phyloP scores from a whole-genome alignment of 92 coral and sea anemone genomes.

The Blastomussa wellsi region DNA sequence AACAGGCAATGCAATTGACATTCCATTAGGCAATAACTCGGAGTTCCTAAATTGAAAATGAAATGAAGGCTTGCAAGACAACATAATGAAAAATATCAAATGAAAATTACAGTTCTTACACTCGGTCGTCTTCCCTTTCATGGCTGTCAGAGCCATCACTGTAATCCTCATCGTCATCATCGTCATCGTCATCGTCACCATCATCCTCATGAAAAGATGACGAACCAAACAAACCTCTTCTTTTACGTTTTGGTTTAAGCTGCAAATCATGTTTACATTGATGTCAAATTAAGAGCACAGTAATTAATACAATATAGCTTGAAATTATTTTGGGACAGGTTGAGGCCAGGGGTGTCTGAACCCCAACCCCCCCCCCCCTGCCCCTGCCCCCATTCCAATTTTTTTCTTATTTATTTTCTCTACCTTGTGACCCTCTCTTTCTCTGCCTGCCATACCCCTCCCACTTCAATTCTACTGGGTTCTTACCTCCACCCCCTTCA shows the following conservation, averaged over 20 bases:
- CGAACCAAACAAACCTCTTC: slow-evolving; percentile 18
- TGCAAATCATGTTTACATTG: background rate
- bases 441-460: too few species aligned
- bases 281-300: background rate
- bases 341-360: too few species aligned
- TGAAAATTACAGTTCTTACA: slow-evolving; percentile 4
- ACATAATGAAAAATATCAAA: background rate
- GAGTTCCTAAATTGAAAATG: background rate
- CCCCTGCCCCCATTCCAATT: too few species aligned
- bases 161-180: slow-evolving; percentile 41
- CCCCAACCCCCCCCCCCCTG: too few species aligned
- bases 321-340: background rate
- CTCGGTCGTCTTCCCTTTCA: slow-evolving; percentile 34
- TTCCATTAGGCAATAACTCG: background rate
- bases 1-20: background rate
- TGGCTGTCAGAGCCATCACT: slow-evolving; percentile 50
- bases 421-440: too few species aligned
- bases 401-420: too few species aligned
- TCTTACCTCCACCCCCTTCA: too few species aligned
- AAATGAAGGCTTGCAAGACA: background rate
- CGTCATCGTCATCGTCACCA: slow-evolving; percentile 18
- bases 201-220: background rate
- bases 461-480: too few species aligned
- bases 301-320: background rate
- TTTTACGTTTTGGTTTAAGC: slow-evolving; percentile 42